A percentile compares a stretch with the other conserved stretches of the same genome.
Evolutionary conservation across 2,113 vertebrate species (phyloP).

Genomic region (Eudyptes chrysolophus): DNA sequence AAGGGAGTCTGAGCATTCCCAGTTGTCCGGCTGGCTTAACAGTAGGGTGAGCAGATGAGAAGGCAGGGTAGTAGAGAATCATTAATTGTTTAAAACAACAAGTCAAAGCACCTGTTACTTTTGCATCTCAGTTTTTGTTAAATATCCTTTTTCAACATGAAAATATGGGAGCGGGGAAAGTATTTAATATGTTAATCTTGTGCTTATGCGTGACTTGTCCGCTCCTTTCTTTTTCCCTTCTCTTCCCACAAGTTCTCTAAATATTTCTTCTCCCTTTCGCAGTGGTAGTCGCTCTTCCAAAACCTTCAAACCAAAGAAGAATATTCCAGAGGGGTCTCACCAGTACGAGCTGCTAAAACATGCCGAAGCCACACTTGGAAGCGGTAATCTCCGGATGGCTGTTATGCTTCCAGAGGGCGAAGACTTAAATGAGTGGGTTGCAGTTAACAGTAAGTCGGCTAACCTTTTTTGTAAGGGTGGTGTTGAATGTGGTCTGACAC

Average conservation of each 20-base stretch:
- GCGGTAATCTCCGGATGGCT: slow-evolving; percentile 85
- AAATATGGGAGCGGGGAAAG: fast-evolving
- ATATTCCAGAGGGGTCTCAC: slow-evolving; percentile 87
- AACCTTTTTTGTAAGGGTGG: fast-evolving
- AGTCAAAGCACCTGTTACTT: background rate
- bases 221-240: background rate
- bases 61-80: background rate
- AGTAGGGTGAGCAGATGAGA: background rate
- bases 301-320: slow-evolving; percentile 91
- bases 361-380: slow-evolving; percentile 86
- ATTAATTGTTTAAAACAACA: background rate
- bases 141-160: fast-evolving
- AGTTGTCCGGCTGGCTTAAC: background rate
- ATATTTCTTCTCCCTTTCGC: background rate
- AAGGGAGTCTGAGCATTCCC: background rate
- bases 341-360: slow-evolving; percentile 88
- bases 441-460: slow-evolving; percentile 84
- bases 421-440: slow-evolving; percentile 87
- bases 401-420: slow-evolving; percentile 88
- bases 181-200: background rate
- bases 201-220: fast-evolving
- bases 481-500: background rate
- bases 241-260: background rate
- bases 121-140: background rate
- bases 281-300: slow-evolving; percentile 88